Conservation (phyloP, 2,888 invertebrate species). For the Phania funesta region DNA sequence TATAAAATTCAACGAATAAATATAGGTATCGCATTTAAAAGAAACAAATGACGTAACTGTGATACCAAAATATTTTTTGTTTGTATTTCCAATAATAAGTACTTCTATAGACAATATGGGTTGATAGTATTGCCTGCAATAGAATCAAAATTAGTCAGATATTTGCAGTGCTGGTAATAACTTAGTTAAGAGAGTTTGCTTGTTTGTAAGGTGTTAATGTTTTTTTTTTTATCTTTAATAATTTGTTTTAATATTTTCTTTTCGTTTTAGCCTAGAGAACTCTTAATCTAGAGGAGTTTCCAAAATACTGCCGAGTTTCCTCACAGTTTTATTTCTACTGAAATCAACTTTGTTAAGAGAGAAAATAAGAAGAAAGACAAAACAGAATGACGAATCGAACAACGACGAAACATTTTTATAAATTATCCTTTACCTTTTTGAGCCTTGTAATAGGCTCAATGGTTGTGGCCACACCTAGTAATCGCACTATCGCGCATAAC, state of each 20-base stretch:
- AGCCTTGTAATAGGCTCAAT: constrained; percentile 47
- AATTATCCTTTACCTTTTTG: constrained; percentile 51
- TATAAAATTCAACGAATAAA: constrained; percentile 7
- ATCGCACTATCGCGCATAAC: background rate
- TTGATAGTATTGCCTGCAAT: constrained; percentile 37
- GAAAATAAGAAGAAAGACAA: background rate
- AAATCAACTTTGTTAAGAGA: constrained; percentile 14
- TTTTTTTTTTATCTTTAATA: background rate
- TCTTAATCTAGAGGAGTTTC: constrained; percentile 18
- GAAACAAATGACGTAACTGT: constrained; percentile 58
- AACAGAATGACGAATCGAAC: constrained; percentile 52
- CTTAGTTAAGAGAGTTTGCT: constrained; percentile 8
- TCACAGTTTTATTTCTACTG: background rate
- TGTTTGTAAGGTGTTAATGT: background rate
- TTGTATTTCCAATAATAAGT: background rate
- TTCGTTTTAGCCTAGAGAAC: constrained; percentile 28
- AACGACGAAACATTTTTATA: constrained; percentile 47
- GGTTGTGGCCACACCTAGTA: constrained; percentile 39
- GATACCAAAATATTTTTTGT: constrained; percentile 24
- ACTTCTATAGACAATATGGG: constrained; percentile 23
- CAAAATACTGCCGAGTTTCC: background rate
- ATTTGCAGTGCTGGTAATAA: constrained; percentile 41
- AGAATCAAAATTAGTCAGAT: constrained; percentile 54
- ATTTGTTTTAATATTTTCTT: background rate
- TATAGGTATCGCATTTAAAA: background rate